Percentiles rank a stretch among this genome's conserved stretches.
Evolutionary conservation across 1,140 invertebrate genomes (phyloP).

Genomic region (Drosophila varians): DNA sequence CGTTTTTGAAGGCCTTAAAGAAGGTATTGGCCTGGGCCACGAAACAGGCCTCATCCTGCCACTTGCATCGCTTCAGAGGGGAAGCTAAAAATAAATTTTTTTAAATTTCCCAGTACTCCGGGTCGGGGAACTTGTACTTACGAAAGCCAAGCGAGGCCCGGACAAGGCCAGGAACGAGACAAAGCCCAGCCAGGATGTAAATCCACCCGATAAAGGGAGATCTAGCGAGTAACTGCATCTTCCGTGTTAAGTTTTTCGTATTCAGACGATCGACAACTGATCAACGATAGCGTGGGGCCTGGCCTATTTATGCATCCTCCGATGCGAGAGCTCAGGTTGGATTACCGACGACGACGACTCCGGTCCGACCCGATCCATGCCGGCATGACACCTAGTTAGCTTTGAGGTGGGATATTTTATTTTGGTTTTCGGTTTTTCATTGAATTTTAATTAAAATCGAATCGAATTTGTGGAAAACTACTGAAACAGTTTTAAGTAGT

Average conservation of each 20-base stretch:
- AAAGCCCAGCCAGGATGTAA: background rate
- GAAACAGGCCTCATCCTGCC: slow-evolving; percentile 48
- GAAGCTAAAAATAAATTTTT: slow-evolving; percentile 27
- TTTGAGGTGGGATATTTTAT: background rate
- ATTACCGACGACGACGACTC: background rate
- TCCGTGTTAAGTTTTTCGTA: background rate
- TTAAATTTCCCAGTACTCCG: background rate
- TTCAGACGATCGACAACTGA: slow-evolving; percentile 19
- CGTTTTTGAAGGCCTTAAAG: slow-evolving; percentile 26
- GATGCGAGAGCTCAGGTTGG: slow-evolving; percentile 2
- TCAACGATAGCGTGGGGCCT: background rate
- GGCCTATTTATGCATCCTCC: slow-evolving; percentile 40
- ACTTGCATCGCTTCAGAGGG: slow-evolving; percentile 35
- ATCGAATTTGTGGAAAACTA: background rate
- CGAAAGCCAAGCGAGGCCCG: slow-evolving; percentile 14
- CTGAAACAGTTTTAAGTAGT: background rate
- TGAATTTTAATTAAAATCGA: background rate
- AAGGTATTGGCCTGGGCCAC: slow-evolving; percentile 35
- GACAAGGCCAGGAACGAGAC: background rate
- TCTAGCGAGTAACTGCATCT: slow-evolving; percentile 8
- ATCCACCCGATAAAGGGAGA: background rate
- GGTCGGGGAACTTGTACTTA: slow-evolving; percentile 25
- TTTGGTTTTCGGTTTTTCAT: background rate
- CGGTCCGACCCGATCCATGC: background rate
- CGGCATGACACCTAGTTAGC: background rate